Base-by-base conservation (phyloP, 2,797 vertebrate species). In the Gymnoscopelus microlampas region DNA sequence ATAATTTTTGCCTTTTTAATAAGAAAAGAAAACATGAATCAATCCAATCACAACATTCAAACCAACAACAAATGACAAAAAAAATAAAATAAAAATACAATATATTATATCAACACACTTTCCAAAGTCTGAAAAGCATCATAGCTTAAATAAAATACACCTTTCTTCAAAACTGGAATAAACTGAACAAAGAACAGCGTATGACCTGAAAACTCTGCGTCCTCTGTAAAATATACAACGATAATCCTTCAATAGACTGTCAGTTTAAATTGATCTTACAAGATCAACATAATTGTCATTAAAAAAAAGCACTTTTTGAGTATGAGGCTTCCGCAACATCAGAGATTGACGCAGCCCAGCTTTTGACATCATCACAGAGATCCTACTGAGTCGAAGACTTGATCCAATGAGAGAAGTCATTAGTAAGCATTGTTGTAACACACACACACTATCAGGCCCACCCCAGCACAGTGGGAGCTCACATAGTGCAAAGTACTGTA, bases 401-500 rank as follows among this genome's bases (percentile, higher is more conserved):
- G 82, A 83, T 77, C 73, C 73, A 73, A 70, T 76, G 54, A 68
- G 70, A 70, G 80, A 60, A 84, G 84, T 63, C 4, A 74, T 70
- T 79, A 76, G 66, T 77, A 78, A 78, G 81, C 78, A 85, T 89
- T 92, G 90, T 91, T 85, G 90, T 92, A 92, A 92, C 81, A 75
- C 78, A 71, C 74, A 73, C 82, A 88, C 85, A 90, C 88, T 86
- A 89, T 90, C 85, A 84, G 47, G 83, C 82, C 83, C 84, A 32
- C 56, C 61, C 66, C 60, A 49, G 55, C 67, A 62, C 63, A 66
- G 62, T 84, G 84, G 87, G 88, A 90, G 86, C 90, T 87, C 86
- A 10, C 82, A 85, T 92, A 93, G 93, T 94, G 92, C 93, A 94
- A 94, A 92, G 92, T 90, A 92, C 91, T 93, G 91, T 92, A 92